These are phyloP conservation scores for Pseudonaja textilis DNA, from an alignment of 2,113 vertebrate genomes.

Conservation along the genomic window DNA sequence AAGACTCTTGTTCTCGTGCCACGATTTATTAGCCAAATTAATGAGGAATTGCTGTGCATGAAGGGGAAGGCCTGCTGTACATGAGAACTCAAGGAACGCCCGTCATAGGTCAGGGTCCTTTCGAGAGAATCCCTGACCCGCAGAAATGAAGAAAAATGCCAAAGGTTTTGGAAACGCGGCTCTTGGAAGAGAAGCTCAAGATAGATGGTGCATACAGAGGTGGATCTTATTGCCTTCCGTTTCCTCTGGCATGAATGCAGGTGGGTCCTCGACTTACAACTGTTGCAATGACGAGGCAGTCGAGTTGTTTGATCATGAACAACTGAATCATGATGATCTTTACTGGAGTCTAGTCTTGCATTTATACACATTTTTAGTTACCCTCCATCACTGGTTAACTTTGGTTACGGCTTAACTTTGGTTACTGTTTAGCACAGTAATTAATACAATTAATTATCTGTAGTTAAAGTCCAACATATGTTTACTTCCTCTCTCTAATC, in stretches of 20 bases:
- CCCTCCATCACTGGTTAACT: no score
- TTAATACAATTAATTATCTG: no score
- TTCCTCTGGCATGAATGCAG: background rate
- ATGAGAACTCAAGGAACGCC: conserved; percentile 46
- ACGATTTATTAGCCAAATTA: conserved; percentile 74
- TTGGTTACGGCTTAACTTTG: no score
- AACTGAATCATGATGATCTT: no score
- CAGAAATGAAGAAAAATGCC: background rate
- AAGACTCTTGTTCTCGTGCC: conserved; percentile 64
- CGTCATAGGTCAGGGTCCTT: conserved; percentile 33
- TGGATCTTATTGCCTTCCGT: background rate
- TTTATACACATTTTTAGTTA: no score
- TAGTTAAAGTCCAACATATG: no score
- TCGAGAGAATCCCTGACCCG: conserved; percentile 39
- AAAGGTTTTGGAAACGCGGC: background rate
- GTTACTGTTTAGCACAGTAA: no score
- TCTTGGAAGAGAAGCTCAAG: no score
- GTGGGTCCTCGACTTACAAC: background rate
- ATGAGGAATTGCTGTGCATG: conserved; percentile 64
- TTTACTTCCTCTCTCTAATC: no score
- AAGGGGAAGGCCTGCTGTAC: conserved; percentile 60
- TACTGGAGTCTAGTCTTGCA: no score
- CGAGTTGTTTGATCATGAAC: no score
- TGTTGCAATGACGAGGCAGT: no score
- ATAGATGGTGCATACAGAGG: background rate